A percentile compares a stretch with the other conserved stretches of the same genome.
Conservation (phyloP, 2,888 invertebrate species). For the Agriopis aurantiaria region DNA sequence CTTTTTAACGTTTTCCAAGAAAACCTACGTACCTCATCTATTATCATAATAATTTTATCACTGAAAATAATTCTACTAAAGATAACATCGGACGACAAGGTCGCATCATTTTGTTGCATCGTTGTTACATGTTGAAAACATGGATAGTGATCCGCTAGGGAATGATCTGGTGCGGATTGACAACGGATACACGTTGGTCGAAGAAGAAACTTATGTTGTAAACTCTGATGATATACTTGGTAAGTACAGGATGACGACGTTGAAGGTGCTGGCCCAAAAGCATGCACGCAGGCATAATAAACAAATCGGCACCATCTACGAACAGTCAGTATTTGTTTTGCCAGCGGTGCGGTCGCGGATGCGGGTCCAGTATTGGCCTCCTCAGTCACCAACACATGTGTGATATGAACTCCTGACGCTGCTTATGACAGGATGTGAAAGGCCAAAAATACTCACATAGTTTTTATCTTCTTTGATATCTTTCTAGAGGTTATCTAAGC, state of each 20-base stretch:
- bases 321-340: too few species aligned
- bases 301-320: too few species aligned
- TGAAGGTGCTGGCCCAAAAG: too few species aligned
- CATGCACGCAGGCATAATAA: too few species aligned
- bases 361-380: too few species aligned
- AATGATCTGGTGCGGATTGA: slow-evolving; percentile 84
- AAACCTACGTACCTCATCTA: not conserved
- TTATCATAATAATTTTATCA: not conserved
- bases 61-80: not conserved
- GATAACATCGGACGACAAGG: not conserved
- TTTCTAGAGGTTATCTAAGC: not conserved
- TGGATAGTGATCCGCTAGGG: slow-evolving; percentile 88
- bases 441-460: not conserved
- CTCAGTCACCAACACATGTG: too few species aligned
- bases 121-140: slow-evolving; percentile 50
- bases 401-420: too few species aligned
- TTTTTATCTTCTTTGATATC: not conserved
- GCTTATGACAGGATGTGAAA: not conserved
- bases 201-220: slow-evolving; percentile 81
- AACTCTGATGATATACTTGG: slow-evolving; percentile 80
- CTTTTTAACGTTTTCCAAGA: not conserved
- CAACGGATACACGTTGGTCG: slow-evolving; percentile 72
- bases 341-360: too few species aligned
- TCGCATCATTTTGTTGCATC: not conserved
- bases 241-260: slow-evolving; percentile 48